Conservation (phyloP, 2,113 vertebrate genomes). For the Amia ocellicauda region DNA sequence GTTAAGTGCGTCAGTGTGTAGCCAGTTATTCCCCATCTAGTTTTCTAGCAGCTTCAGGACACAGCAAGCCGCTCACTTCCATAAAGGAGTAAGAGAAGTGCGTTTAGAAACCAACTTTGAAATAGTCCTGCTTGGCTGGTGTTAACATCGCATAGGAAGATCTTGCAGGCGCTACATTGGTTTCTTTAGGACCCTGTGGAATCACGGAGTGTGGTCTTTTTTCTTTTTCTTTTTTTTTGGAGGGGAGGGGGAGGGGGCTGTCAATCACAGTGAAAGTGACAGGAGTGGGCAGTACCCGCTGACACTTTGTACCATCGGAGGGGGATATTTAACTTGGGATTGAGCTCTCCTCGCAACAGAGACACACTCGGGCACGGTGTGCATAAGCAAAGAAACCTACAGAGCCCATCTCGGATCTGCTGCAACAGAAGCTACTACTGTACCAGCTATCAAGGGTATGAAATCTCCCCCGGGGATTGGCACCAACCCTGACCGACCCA, state of each 20-base stretch:
- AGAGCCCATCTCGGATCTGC: constrained; percentile 52
- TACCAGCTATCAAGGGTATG: constrained; percentile 42
- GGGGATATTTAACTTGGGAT: constrained; percentile 85
- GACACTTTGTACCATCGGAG: constrained; percentile 70
- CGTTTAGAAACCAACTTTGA: not conserved
- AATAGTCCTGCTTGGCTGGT: too few relatives aligned
- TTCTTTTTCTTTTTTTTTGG: constrained; percentile 58
- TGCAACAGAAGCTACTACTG: constrained; percentile 56
- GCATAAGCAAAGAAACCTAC: constrained; percentile 58
- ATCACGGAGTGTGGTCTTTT: constrained; percentile 57
- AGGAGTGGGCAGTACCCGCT: constrained; percentile 72
- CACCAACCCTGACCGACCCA: constrained; percentile 37
- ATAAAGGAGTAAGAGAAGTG: not conserved
- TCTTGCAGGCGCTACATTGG: not conserved
- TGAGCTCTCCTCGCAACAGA: constrained; percentile 63
- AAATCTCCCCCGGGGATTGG: constrained; percentile 49
- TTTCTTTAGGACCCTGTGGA: constrained; percentile 62
- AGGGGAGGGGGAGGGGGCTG: constrained; percentile 48
- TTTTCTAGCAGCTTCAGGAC: constrained; percentile 3
- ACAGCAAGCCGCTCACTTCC: too few relatives aligned
- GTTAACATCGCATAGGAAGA: too few relatives aligned
- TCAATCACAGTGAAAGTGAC: constrained; percentile 79
- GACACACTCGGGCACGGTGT: constrained; percentile 65
- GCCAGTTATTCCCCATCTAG: constrained; percentile 12
- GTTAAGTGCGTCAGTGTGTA: constrained; percentile 22